phyloP scores from a whole-genome alignment of 1,140 invertebrate species.

The Drosophila setifemur region DNA sequence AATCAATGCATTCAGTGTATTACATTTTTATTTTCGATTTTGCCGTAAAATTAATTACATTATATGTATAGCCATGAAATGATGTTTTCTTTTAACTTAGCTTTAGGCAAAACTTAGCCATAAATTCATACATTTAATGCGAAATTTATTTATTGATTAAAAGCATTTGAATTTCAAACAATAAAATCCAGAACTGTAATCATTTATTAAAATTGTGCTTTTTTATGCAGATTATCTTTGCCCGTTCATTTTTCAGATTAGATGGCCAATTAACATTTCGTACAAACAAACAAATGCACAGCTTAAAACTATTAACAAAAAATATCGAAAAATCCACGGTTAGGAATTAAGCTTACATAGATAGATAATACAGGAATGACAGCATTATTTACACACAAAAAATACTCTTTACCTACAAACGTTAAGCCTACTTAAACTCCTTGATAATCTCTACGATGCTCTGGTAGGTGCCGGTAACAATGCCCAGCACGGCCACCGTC shows the following conservation, averaged over 20 bases:
- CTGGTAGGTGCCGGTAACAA: constrained; percentile 89
- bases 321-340: constrained; percentile 22
- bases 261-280: constrained; percentile 30
- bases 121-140: too few species aligned
- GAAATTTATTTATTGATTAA: background rate
- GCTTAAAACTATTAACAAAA: constrained; percentile 62
- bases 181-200: constrained; percentile 24
- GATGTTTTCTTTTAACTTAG: too few species aligned
- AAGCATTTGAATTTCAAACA: constrained; percentile 1
- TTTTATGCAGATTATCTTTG: constrained; percentile 20
- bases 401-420: constrained; percentile 41
- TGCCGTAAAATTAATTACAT: too few species aligned
- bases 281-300: constrained; percentile 46
- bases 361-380: constrained; percentile 29
- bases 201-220: constrained; percentile 60
- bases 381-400: constrained; percentile 45
- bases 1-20: too few species aligned
- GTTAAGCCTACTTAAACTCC: constrained; percentile 76
- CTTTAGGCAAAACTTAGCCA: too few species aligned
- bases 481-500: constrained; percentile 87
- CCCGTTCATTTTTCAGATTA: background rate
- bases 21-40: too few species aligned
- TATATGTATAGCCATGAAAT: too few species aligned
- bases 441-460: constrained; percentile 86
- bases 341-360: constrained; percentile 46